Conservation (phyloP, 1,140 invertebrate genomes). For the Thereuonema tuberculata region DNA sequence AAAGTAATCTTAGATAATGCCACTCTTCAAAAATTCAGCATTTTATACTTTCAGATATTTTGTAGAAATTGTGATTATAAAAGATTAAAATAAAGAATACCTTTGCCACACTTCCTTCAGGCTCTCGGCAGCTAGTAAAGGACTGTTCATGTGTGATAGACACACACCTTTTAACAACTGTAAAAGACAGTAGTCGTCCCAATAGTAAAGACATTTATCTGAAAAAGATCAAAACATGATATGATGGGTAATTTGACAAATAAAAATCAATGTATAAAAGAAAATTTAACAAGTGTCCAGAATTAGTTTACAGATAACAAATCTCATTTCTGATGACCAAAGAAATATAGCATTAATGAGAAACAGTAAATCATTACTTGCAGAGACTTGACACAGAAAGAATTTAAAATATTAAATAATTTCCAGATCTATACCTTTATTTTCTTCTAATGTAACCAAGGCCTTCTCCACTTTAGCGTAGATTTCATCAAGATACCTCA, state of each 20-base stretch:
- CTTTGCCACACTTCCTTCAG: conserved; percentile 44
- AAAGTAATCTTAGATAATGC: too few relatives aligned
- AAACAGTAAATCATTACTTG: too few relatives aligned
- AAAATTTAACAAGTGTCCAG: background rate
- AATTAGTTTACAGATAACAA: background rate
- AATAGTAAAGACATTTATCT: conserved; percentile 37
- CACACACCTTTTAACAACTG: conserved; percentile 70
- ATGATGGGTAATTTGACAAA: too few relatives aligned
- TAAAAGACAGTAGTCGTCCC: conserved; percentile 63
- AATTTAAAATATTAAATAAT: too few relatives aligned
- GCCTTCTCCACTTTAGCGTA: conserved; percentile 54
- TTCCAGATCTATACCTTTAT: too few relatives aligned
- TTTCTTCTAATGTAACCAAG: conserved; percentile 30
- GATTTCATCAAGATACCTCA: conserved; percentile 49
- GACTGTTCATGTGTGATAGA: conserved; percentile 53
- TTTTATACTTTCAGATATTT: too few relatives aligned
- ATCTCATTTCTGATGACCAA: too few relatives aligned
- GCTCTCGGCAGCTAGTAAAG: conserved; percentile 58
- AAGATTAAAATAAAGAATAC: too few relatives aligned
- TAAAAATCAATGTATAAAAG: background rate
- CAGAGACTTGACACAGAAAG: too few relatives aligned
- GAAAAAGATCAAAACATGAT: conserved; percentile 20
- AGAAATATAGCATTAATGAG: too few relatives aligned
- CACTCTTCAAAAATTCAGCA: too few relatives aligned
- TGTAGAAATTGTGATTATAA: too few relatives aligned